A percentile compares a stretch with the other conserved stretches of the same genome.
Evolutionary conservation across 1,140 invertebrate genomes (phyloP).

Genomic region (Eubasilissa regina): DNA sequence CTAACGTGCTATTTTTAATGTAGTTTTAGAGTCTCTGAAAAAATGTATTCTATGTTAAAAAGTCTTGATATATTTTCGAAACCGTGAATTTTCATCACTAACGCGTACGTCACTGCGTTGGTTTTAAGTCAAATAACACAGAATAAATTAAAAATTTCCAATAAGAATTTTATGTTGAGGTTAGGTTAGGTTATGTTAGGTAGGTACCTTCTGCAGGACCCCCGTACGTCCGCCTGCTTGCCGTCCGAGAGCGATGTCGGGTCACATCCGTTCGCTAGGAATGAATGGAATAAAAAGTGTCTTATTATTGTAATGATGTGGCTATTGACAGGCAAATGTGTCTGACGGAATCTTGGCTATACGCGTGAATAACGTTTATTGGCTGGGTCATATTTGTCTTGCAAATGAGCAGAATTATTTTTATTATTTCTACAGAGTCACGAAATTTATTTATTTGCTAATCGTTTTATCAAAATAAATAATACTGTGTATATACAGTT

Average conservation of each 20-base stretch:
- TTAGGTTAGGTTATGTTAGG: not conserved
- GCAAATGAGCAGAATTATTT: not conserved
- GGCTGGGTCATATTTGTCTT: not conserved
- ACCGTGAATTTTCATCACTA: no score
- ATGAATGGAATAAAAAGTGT: constrained; percentile 16
- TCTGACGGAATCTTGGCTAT: not conserved
- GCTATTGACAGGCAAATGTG: not conserved
- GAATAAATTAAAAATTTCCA: no score
- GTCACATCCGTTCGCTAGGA: constrained; percentile 6
- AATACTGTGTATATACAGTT: no score
- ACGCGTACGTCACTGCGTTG: no score
- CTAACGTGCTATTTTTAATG: no score
- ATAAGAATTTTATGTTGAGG: not conserved
- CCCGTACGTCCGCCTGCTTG: not conserved
- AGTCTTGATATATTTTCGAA: no score
- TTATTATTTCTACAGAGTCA: not conserved
- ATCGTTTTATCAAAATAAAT: no score
- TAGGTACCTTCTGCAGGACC: not conserved
- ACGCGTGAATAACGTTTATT: not conserved
- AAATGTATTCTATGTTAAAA: no score
- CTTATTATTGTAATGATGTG: constrained; percentile 19
- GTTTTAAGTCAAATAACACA: no score
- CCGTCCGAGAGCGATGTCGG: not conserved
- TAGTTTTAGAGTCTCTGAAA: no score
- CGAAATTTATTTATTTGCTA: not conserved